phyloP scores from a whole-genome alignment of 2,888 invertebrate genomes.

The Heliconius cydno region DNA sequence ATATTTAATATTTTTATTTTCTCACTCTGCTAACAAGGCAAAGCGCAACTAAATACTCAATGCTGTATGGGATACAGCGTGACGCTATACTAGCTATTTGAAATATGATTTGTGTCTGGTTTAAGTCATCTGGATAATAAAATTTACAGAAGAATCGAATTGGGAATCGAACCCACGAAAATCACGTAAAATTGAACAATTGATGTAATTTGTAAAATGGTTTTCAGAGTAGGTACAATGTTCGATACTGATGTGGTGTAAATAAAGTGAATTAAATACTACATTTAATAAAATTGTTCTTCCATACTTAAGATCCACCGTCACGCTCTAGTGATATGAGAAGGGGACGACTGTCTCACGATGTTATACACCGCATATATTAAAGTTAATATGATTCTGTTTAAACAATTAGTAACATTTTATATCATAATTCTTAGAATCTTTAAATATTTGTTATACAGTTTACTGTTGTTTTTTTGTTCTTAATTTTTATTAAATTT shows the following conservation, averaged over 20 bases:
- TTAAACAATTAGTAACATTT: neutral
- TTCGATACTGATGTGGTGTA: too few species aligned
- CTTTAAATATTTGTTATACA: neutral
- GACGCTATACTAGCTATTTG: neutral
- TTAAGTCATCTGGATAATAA: too few species aligned
- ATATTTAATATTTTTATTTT: neutral
- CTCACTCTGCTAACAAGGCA: neutral
- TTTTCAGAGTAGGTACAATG: too few species aligned
- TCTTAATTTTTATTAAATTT: too few species aligned
- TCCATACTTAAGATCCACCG: neutral
- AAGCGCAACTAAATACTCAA: neutral
- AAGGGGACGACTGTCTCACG: conserved; percentile 18
- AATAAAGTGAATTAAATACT: too few species aligned
- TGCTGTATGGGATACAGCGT: neutral
- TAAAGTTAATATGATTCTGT: neutral
- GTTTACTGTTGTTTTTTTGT: neutral
- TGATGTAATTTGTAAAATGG: too few species aligned
- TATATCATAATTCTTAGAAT: neutral
- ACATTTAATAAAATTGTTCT: neutral
- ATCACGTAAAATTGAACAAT: too few species aligned
- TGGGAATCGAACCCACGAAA: too few species aligned
- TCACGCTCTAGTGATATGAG: neutral
- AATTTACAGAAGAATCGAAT: too few species aligned
- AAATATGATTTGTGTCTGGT: too few species aligned
- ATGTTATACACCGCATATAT: neutral